These are phyloP conservation scores for Phocides pigmalion DNA, from an alignment of 1,140 invertebrate species.

Conservation along the genomic window DNA sequence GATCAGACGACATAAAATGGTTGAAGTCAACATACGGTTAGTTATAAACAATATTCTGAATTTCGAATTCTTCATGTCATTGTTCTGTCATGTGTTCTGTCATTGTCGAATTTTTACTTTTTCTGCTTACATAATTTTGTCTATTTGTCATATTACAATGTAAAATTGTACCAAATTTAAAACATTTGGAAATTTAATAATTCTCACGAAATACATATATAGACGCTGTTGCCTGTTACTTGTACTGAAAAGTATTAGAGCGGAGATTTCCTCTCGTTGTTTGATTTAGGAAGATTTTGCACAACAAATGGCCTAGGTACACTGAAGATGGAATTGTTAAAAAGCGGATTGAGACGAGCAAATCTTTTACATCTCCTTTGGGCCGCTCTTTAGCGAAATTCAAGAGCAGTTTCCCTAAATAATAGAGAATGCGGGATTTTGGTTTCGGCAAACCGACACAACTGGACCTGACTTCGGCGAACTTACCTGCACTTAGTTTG, in stretches of 20 bases:
- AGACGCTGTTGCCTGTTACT: conserved; percentile 2
- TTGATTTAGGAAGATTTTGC: conserved; percentile 34
- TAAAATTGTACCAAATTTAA: no score
- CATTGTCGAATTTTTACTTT: no score
- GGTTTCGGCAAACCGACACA: conserved; percentile 16
- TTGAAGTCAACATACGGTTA: no score
- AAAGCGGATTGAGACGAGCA: conserved; percentile 9
- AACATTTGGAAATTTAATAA: background rate
- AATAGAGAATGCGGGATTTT: conserved; percentile 23
- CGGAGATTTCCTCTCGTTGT: conserved; percentile 33
- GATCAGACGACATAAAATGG: no score
- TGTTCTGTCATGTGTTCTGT: no score
- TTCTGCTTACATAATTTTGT: no score
- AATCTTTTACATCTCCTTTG: conserved; percentile 19
- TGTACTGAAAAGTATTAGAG: conserved; percentile 1
- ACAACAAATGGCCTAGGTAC: conserved; percentile 21
- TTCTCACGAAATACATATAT: background rate
- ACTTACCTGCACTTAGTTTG: conserved; percentile 28
- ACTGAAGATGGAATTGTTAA: conserved; percentile 15
- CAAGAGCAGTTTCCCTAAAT: conserved; percentile 14
- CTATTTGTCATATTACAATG: no score
- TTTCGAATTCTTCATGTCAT: no score
- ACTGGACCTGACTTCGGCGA: conserved; percentile 16
- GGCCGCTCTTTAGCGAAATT: conserved; percentile 16
- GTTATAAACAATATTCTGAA: no score